A percentile compares a stretch with the other conserved stretches of the same genome.
phyloP scores from a whole-genome alignment of 2,888 invertebrate genomes.

The Acanthoscelides obtectus region DNA sequence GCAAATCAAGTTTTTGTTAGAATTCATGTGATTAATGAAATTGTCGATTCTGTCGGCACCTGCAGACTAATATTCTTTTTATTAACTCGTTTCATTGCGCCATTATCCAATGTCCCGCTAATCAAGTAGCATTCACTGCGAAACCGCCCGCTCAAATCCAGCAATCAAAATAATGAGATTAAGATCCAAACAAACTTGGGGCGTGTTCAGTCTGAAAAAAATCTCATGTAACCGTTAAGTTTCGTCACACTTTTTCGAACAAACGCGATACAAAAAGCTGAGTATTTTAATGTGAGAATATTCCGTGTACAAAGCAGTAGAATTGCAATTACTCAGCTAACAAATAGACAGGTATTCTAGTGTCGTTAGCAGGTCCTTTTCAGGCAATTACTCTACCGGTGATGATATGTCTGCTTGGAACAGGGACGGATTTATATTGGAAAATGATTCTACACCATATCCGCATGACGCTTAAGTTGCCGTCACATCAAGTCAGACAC shows the following conservation, averaged over 20 bases:
- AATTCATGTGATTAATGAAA: not conserved
- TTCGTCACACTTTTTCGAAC: conserved; percentile 1
- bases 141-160: not conserved
- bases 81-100: not conserved
- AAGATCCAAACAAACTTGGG: not conserved
- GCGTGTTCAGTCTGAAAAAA: not conserved
- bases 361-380: conserved; percentile 26
- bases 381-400: conserved; percentile 22
- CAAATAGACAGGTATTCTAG: conserved; percentile 13
- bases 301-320: conserved; percentile 10
- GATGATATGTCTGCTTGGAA: conserved; percentile 18
- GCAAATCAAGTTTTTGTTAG: not conserved
- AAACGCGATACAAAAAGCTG: conserved; percentile 8
- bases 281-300: conserved; percentile 14
- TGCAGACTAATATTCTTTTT: not conserved
- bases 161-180: not conserved
- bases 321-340: conserved; percentile 12
- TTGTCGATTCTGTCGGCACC: too few species aligned
- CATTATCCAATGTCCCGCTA: not conserved
- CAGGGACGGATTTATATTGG: not conserved
- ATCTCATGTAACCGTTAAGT: not conserved
- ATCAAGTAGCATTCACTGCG: not conserved
- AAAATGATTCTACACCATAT: too few species aligned
- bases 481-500: too few species aligned
- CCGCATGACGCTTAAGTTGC: too few species aligned